phyloP scores from a whole-genome alignment of 2,797 vertebrate genomes.

The Parauchenoglanis ngamensis region DNA sequence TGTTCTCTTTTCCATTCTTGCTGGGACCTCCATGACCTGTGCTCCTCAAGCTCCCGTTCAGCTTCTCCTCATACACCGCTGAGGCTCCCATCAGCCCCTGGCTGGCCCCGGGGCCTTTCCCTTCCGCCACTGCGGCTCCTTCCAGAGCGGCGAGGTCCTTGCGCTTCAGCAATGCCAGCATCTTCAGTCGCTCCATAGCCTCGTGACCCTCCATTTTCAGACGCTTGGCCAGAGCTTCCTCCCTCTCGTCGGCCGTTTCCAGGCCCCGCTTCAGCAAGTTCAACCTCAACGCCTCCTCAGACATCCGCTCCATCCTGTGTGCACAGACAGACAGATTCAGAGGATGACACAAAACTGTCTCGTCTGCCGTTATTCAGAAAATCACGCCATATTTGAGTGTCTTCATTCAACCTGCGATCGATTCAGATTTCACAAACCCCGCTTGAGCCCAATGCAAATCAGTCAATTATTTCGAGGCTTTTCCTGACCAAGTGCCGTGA shows the following conservation, averaged over 20 bases:
- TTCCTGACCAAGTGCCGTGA: slow-evolving; percentile 42
- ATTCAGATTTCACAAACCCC: slow-evolving; percentile 19
- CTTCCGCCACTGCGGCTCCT: slow-evolving; percentile 67
- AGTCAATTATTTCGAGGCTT: slow-evolving; percentile 47
- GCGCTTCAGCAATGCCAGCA: slow-evolving; percentile 85
- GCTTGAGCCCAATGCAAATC: slow-evolving; percentile 47
- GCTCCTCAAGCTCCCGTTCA: slow-evolving; percentile 81
- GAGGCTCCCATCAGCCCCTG: slow-evolving; percentile 61
- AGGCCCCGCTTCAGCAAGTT: slow-evolving; percentile 84
- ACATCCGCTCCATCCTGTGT: slow-evolving; percentile 86
- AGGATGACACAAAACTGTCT: background rate
- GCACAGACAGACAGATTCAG: slow-evolving; percentile 8
- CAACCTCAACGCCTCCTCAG: slow-evolving; percentile 83
- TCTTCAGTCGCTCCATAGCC: slow-evolving; percentile 88
- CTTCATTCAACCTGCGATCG: background rate
- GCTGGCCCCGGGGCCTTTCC: slow-evolving; percentile 71
- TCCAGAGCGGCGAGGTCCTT: slow-evolving; percentile 84
- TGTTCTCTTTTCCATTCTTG: slow-evolving; percentile 86
- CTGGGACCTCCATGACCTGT: slow-evolving; percentile 72
- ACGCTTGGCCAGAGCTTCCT: slow-evolving; percentile 83
- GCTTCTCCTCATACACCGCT: slow-evolving; percentile 83
- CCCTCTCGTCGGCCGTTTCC: slow-evolving; percentile 79
- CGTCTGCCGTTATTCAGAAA: background rate
- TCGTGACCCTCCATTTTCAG: slow-evolving; percentile 89
- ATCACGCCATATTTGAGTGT: background rate